Conservation (phyloP, 2,797 vertebrate species). For the Myotis findleyi region DNA sequence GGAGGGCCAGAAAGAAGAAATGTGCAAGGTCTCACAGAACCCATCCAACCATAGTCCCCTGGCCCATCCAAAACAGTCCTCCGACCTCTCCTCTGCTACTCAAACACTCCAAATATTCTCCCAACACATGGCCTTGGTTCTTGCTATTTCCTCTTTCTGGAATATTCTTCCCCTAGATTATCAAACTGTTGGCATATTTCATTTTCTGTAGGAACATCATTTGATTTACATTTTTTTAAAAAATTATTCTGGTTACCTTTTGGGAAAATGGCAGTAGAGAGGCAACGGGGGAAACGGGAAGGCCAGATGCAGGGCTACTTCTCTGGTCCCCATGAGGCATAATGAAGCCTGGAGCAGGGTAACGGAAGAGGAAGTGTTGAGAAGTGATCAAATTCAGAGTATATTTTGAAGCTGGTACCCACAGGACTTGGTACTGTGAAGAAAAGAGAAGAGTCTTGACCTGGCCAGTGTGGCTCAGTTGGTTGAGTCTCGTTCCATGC, state of each 20-base stretch:
- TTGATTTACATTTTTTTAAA: background rate
- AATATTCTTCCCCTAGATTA: background rate
- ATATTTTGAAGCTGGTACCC: background rate
- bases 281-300: background rate
- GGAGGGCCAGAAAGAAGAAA: background rate
- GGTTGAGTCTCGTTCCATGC: background rate
- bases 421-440: background rate
- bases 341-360: background rate
- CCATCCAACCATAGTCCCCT: background rate
- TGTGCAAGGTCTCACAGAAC: background rate
- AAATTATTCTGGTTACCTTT: background rate
- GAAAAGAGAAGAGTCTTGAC: background rate
- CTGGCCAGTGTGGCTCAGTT: background rate
- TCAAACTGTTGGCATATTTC: background rate
- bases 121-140: background rate
- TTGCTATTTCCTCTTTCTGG: background rate
- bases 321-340: background rate
- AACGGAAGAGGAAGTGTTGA: background rate
- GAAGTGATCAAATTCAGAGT: background rate
- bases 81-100: background rate
- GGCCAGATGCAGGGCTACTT: background rate
- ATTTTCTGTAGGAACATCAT: conserved; percentile 19
- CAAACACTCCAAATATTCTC: background rate
- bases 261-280: background rate
- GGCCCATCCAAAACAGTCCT: background rate